Evolutionary conservation across 2,113 vertebrate genomes (phyloP), one percentile per base, ranked within the genome.

Genomic region (Henicopernis longicauda): DNA sequence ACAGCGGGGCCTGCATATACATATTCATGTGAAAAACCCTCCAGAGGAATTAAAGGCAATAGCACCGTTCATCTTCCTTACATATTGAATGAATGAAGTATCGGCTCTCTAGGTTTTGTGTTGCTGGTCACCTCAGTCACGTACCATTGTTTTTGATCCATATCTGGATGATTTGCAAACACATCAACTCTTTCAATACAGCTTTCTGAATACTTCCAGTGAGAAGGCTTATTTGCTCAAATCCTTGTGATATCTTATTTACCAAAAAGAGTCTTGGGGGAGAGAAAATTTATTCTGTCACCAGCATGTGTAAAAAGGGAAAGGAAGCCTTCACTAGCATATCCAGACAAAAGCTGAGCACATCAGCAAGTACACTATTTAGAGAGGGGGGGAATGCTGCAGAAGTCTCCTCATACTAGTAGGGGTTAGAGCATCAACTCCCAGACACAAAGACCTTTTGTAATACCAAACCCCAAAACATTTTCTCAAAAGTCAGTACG

Each of bases 41-140:
- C 86, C 50, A 84, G 89, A 76, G 83, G 91, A 95, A 95, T 96
- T 89, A 94, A 89, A 94, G 70, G 89, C 77, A 82, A 69, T 49
- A 71, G 77, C 11, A 16, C 58, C 89, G 71, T 82, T 92, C 89
- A 82, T 93, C 83, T 95, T 94, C 73, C 81, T 87, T 65, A 91
- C 27, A 15, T 47, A 72, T 8, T 32, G 90, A 85, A 76, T 72
- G 89, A 67, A 79, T 58, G 65, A 93, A 79, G n/a, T 45, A 66
- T 42, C 0, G 0, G 50, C 74, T 82, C 70, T 59, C 61, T 12
- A 20, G 42, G 62, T 32, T 87, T 90, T 74, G 11, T 13, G 50
- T 40, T 86, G 12, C 71, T 44, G 81, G 83, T 90, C 86, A 85
- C 81, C 45, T 55, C 70, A 27, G 58, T 73, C 87, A 52, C 50